Conservation (phyloP, 2,797 vertebrate genomes). For the Setipinna tenuifilis region DNA sequence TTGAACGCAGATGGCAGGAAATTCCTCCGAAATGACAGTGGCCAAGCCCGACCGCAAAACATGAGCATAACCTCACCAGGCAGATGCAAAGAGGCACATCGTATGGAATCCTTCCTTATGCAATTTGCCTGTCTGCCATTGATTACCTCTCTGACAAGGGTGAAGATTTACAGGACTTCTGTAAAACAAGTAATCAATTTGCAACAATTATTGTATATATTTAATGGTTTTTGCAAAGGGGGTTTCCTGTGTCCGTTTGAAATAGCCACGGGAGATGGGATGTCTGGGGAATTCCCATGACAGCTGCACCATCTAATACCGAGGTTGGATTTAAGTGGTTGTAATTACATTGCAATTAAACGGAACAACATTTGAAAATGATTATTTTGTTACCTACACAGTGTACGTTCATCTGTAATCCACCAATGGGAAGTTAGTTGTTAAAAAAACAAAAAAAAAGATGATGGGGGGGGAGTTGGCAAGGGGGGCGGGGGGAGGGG, state of each 20-base stretch:
- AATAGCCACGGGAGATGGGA: slow-evolving; percentile 62
- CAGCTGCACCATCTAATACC: slow-evolving; percentile 64
- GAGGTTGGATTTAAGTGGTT: slow-evolving; percentile 66
- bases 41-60: slow-evolving; percentile 92
- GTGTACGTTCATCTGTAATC: slow-evolving; percentile 64
- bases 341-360: slow-evolving; percentile 75
- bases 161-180: slow-evolving; percentile 86
- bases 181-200: slow-evolving; percentile 90
- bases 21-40: slow-evolving; percentile 97
- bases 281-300: slow-evolving; percentile 59
- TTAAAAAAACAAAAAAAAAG: slow-evolving; percentile 54
- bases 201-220: slow-evolving; percentile 82
- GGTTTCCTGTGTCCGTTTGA: slow-evolving; percentile 63
- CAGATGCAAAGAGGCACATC: slow-evolving; percentile 78
- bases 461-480: not conserved
- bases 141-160: slow-evolving; percentile 81
- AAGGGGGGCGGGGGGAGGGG: not conserved
- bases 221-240: slow-evolving; percentile 57
- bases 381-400: slow-evolving; percentile 75
- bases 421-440: slow-evolving; percentile 71
- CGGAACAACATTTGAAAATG: slow-evolving; percentile 74
- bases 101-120: slow-evolving; percentile 79
- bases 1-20: slow-evolving; percentile 98
- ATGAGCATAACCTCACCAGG: slow-evolving; percentile 85
- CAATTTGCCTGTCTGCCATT: slow-evolving; percentile 80